Base-by-base conservation (phyloP, 2,797 vertebrate species). In the Phrynocephalus vlangalii region DNA sequence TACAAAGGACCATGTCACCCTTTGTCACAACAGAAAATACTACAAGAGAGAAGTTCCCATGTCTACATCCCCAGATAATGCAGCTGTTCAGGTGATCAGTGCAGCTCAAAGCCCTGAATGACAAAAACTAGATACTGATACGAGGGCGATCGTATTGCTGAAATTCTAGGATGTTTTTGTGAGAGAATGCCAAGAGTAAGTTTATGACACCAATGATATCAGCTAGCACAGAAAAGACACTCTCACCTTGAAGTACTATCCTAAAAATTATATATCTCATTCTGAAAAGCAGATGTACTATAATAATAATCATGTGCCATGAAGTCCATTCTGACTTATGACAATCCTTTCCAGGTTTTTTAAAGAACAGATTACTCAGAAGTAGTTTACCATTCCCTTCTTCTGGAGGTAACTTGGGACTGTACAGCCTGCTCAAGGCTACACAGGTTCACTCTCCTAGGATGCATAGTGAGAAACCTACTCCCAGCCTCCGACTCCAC, bases 101-200 rank as follows among this genome's bases (percentile, higher is more conserved):
- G 0, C 0, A 22, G 72, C 56, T 87, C 86, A 75, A 89, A 5
- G 82, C 52, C 88, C 88, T 91, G 89, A 86, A 68, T 68, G 80
- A 70, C 70, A 30, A 44, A 33, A 72, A 48, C 26, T 84, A 83
- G 56, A 89, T 73, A 80, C 78, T 18, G 87, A 91, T 89, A 89
- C 85, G 85, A 90, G 88, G 8, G 92, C 76, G 75, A 30, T 63
- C 73, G 52, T 0, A 5, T 33, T 67, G n/a, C 68, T 26, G 72
- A 52, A 71, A 0, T 3, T 76, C 70, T 85, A 70, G 88, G 50
- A 83, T 88, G 60, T 86, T 56, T 26, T 0, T 56, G 50, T 26
- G 71, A 18, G 9, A 52, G 68, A 75, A 48, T 38, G 30, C 73
- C 72, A 85, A 48, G 68, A 26, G 71, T 63, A 26, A 0, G 0